These are phyloP conservation scores for Hassar affinis DNA, from an alignment of 2,113 vertebrate species.

Conservation along the genomic window DNA sequence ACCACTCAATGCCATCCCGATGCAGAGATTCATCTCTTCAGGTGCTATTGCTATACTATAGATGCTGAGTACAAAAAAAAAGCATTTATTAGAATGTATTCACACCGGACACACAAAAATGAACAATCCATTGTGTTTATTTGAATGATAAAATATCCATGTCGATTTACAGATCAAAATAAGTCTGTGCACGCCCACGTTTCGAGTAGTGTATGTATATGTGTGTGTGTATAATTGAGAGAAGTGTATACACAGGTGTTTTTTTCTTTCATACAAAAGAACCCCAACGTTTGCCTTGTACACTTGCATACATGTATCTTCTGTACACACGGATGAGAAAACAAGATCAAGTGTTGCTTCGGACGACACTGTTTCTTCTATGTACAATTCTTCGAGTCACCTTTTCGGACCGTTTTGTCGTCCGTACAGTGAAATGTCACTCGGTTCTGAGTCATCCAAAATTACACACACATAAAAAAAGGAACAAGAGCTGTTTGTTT, in stretches of 20 bases:
- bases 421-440: conserved; percentile 27
- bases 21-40: neutral
- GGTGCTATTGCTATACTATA: no score
- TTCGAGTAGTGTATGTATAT: conserved; percentile 30
- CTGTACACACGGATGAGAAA: conserved; percentile 48
- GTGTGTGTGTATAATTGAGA: conserved; percentile 18
- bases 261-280: conserved; percentile 55
- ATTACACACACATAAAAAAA: conserved; percentile 29
- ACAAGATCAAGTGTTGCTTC: conserved; percentile 25
- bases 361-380: conserved; percentile 40
- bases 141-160: conserved; percentile 57
- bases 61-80: neutral
- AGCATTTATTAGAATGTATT: neutral
- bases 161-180: conserved; percentile 47
- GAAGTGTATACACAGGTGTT: neutral
- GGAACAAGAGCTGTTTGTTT: neutral
- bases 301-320: conserved; percentile 34
- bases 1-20: neutral
- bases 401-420: neutral
- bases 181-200: conserved; percentile 41
- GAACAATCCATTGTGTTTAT: conserved; percentile 55
- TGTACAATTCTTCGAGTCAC: conserved; percentile 46
- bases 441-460: conserved; percentile 14
- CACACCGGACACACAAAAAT: neutral
- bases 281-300: conserved; percentile 38